Evolutionary conservation across 1,140 invertebrate genomes (phyloP), one percentile per base, ranked within the genome.

Genomic region (Chelonus insularis): DNA sequence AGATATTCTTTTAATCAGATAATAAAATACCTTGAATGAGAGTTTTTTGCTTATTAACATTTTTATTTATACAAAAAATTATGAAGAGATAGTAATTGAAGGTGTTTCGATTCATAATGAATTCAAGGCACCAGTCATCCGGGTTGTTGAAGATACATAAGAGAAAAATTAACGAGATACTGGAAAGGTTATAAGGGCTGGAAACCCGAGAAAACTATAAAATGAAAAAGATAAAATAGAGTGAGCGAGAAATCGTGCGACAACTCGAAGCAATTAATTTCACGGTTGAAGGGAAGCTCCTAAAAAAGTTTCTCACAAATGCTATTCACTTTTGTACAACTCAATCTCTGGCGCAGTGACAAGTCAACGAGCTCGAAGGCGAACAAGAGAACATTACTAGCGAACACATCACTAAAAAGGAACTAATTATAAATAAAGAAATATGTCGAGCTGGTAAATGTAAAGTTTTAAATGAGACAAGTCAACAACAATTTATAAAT

Each of bases 381-480:
- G 18, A 37, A 55, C 0, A 16, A n/a, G 16, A 55, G 34, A 20
- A 14, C 8, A 39, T 34, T n/a, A 37, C 7, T 21, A 45, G 1
- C 32, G 12, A 18, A 41, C 12, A 41, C 54, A 48, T 64, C 60
- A 65, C 62, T 65, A 56, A 62, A 65, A 60, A 59, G 60, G n/a
- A 43, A 62, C 60, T 65, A 65, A 65, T 62, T 62, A 60, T 60
- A 20, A 60, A 48, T 48, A 7, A 58, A 48, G 47, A 14, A 5
- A 43, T 9, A 43, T 43, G 18, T 43, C 4, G 25, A 29, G 25
- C 7, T 29, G 7, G 7, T 7, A 29, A 29, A 29, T 29, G 25
- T 29, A 29, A 29, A 29, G 25, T 29, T 29, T 29, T 29, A 3
- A 29, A 29, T 4, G 3, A 29, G 25, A 7, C n/a, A 7, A 29